These are phyloP conservation scores for Thalassarche chlororhynchos DNA, from an alignment of 2,113 vertebrate genomes.

Conservation along the genomic window DNA sequence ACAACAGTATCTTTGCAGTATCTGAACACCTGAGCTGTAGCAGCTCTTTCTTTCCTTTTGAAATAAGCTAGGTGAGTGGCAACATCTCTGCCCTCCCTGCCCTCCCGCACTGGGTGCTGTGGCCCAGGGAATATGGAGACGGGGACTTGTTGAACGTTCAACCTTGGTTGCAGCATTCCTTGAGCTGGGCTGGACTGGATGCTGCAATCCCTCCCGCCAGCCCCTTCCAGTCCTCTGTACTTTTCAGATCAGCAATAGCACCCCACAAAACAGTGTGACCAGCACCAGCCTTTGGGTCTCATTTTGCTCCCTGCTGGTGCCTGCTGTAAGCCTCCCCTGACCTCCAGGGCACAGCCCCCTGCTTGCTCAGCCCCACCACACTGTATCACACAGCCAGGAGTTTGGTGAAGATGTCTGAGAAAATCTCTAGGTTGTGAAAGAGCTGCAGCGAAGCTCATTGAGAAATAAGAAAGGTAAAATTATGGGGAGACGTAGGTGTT, in stretches of 20 bases:
- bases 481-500: neutral
- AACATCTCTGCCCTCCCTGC: neutral
- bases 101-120: neutral
- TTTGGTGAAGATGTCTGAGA: neutral
- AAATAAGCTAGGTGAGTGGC: neutral
- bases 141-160: neutral
- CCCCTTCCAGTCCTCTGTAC: neutral
- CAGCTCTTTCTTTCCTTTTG: neutral
- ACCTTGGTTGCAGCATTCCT: neutral
- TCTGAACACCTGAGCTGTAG: neutral
- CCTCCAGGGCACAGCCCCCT: neutral
- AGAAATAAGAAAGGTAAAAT: neutral
- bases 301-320: neutral
- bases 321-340: neutral
- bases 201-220: neutral
- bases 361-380: neutral
- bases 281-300: neutral
- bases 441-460: neutral
- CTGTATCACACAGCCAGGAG: neutral
- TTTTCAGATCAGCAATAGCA: neutral
- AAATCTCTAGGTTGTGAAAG: neutral
- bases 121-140: neutral
- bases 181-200: neutral
- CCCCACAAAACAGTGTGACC: neutral
- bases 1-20: neutral